Conservation (phyloP, 2,888 invertebrate genomes). For the Sinotaia quadrata region DNA sequence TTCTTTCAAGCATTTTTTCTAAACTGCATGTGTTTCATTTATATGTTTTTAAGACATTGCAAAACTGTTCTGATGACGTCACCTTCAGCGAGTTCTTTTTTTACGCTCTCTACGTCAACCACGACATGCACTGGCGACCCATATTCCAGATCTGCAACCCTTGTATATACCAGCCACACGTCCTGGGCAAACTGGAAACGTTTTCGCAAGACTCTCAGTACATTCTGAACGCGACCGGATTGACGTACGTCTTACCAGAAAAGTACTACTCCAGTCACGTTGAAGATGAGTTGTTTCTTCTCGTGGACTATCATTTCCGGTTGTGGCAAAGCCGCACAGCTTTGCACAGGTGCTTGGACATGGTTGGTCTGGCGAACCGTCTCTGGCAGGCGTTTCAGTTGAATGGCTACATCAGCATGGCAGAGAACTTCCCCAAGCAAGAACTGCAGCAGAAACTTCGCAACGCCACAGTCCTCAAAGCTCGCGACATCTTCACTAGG, state of each 20-base stretch:
- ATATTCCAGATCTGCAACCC: slow-evolving; percentile 38
- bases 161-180: slow-evolving; percentile 35
- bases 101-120: slow-evolving; percentile 29
- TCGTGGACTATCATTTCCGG: slow-evolving; percentile 39
- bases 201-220: slow-evolving; percentile 25
- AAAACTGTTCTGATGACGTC: slow-evolving; percentile 40
- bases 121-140: slow-evolving; percentile 41
- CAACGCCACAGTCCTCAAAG: background rate
- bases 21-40: too few species aligned
- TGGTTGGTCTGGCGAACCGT: slow-evolving; percentile 29
- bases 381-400: slow-evolving; percentile 42
- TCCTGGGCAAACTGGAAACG: slow-evolving; percentile 41
- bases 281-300: slow-evolving; percentile 34
- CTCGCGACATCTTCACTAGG: slow-evolving; percentile 1
- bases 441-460: background rate
- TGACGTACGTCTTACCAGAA: slow-evolving; percentile 21
- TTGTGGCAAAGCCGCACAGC: slow-evolving; percentile 18
- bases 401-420: slow-evolving; percentile 42
- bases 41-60: too few species aligned
- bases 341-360: slow-evolving; percentile 32
- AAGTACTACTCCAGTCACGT: slow-evolving; percentile 15
- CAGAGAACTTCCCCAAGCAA: background rate
- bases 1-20: too few species aligned
- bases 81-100: slow-evolving; percentile 40
- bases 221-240: slow-evolving; percentile 21